Evolutionary conservation across 2,113 vertebrate species (phyloP).

Genomic region (Mesembrinibis cayennensis): DNA sequence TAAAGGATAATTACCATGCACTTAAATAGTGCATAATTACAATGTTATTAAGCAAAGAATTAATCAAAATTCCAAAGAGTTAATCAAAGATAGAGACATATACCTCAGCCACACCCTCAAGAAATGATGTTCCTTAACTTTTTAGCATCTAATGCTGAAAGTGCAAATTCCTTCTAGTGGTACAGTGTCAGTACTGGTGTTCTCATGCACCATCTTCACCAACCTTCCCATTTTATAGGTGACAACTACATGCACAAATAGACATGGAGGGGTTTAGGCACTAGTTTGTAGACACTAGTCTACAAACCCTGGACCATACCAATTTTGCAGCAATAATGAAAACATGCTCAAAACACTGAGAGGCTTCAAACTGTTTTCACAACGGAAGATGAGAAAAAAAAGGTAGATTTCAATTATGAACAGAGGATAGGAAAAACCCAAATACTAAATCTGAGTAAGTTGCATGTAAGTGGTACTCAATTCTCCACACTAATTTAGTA

Average conservation of each 20-base stretch:
- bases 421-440: background rate
- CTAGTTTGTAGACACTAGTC: background rate
- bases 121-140: background rate
- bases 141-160: background rate
- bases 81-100: background rate
- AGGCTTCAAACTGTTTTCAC: background rate
- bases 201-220: background rate
- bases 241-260: background rate
- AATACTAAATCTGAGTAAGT: background rate
- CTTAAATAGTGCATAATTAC: conserved; percentile 55
- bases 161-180: background rate
- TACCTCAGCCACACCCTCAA: background rate
- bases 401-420: background rate
- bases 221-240: background rate
- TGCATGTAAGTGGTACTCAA: background rate
- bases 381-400: background rate
- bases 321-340: background rate
- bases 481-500: background rate
- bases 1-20: conserved; percentile 58
- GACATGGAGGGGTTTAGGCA: background rate
- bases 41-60: conserved; percentile 56
- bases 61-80: conserved; percentile 36
- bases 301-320: background rate
- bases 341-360: background rate
- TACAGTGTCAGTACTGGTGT: background rate